phyloP scores from a whole-genome alignment of 2,113 vertebrate genomes.

The Dolichotis patagonum region DNA sequence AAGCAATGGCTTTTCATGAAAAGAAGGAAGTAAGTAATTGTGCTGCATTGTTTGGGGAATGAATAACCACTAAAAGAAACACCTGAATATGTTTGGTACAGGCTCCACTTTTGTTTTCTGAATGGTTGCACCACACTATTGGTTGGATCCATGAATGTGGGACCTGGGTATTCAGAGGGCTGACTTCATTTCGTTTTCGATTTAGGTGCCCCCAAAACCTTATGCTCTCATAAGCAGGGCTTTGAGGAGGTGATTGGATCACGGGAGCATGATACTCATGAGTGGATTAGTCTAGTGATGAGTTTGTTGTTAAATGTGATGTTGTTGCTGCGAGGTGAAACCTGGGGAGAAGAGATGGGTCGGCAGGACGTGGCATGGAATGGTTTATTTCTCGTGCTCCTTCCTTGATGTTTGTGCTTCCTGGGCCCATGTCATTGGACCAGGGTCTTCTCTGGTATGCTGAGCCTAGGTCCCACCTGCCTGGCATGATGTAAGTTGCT shows the following conservation, averaged over 20 bases:
- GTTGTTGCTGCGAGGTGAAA: not conserved
- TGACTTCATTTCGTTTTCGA: not conserved
- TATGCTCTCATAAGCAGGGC: not conserved
- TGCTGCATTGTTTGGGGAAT: not conserved
- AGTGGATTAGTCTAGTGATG: not conserved
- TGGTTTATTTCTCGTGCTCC: not conserved
- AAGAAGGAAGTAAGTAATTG: not conserved
- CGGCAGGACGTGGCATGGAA: not conserved
- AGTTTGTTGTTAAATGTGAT: not conserved
- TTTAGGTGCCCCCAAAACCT: not conserved
- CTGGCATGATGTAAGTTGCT: too few relatives aligned
- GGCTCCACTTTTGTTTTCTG: not conserved
- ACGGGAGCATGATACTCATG: too few relatives aligned
- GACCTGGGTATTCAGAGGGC: not conserved
- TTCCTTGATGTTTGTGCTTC: not conserved
- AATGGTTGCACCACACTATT: not conserved
- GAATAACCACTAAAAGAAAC: not conserved
- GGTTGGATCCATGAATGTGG: not conserved
- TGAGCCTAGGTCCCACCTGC: accelerated
- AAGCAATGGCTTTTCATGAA: not conserved
- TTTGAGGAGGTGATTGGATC: not conserved
- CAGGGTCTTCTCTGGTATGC: accelerated
- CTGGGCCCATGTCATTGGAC: not conserved
- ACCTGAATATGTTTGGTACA: too few relatives aligned
- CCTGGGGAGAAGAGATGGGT: not conserved